Evolutionary conservation across 2,888 invertebrate genomes (phyloP), one percentile per base, ranked within the genome.

Genomic region (Clostera curtula): DNA sequence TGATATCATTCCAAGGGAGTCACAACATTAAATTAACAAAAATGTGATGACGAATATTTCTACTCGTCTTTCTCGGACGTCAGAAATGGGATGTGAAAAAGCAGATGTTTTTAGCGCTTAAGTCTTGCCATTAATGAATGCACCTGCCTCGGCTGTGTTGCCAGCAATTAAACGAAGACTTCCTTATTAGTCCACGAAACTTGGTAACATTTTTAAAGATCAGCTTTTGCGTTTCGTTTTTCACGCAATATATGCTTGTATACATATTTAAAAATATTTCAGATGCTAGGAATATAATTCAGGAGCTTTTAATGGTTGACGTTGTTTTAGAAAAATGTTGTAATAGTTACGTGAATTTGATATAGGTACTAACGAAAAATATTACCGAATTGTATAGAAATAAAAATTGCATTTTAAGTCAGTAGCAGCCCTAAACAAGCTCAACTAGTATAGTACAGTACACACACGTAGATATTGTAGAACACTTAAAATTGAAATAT

Each of bases 51-150:
- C 36, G 43, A 54, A 63, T 71, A 70, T 76, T 71, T 65, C 61
- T 71, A 74, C 72, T 69, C 51, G 69, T 64, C 60, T 55, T n/a
- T n/a, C n/a, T n/a, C n/a, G 52, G 51, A 25, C 34, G 54, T 53
- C 68, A 69, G 63, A 60, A 70, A 74, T 69, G 68, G 68, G 61
- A 63, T n/a, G n/a, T n/a, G n/a, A 75, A 74, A 74, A 76, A 72
- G 79, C 80, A 82, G 82, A 79, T 80, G 80, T 69, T 48, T 54
- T 56, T 53, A 43, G 51, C 59, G 58, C 60, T 63, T 57, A 58
- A 64, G 63, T 69, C 62, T 65, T 56, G 62, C 61, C 60, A 70
- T 69, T 70, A 69, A 67, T 59, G 60, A 55, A 40, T 56, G 65
- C 80, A 79, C 79, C 80, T 79, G 80, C 77, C 55, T 58, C 41